Percentiles rank a stretch among this genome's conserved stretches.
phyloP scores from a whole-genome alignment of 2,113 vertebrate species.

The Paradisaea rubra region DNA sequence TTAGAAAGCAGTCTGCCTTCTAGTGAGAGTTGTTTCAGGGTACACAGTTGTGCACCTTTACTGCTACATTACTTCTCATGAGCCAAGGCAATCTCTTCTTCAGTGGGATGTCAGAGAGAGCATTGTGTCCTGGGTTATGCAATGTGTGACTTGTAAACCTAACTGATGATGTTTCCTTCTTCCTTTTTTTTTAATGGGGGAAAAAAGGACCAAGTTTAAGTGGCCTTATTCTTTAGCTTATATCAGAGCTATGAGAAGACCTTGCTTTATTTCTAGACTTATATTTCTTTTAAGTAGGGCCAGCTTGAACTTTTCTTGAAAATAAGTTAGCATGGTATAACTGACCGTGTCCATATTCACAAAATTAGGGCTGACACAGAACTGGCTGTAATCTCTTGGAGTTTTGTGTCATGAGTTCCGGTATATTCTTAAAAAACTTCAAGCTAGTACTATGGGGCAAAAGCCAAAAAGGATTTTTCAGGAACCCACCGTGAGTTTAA shows the following conservation, averaged over 20 bases:
- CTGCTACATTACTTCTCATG: not conserved
- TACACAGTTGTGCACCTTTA: not conserved
- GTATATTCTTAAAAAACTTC: not conserved
- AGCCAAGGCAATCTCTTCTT: not conserved
- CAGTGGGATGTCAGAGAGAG: not conserved
- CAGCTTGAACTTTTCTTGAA: not conserved
- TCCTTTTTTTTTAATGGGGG: not conserved
- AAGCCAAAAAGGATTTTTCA: not conserved
- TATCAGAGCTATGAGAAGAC: not conserved
- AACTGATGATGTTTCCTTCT: not conserved
- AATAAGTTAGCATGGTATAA: not conserved
- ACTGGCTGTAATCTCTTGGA: not conserved
- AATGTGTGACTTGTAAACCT: not conserved
- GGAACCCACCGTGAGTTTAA: not conserved
- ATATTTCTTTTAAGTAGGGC: not conserved
- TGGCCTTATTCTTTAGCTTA: conserved; percentile 1
- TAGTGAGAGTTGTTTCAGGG: not conserved
- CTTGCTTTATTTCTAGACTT: not conserved
- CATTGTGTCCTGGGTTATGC: not conserved
- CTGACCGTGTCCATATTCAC: not conserved
- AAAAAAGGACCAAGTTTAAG: not conserved
- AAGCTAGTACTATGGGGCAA: not conserved
- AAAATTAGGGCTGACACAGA: not conserved
- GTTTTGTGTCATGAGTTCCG: not conserved
- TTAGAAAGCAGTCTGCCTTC: not conserved